Percentiles rank a stretch among this genome's conserved stretches.
These are phyloP conservation scores for Proteles cristata DNA, from an alignment of 2,113 vertebrate genomes.

Conservation along the genomic window DNA sequence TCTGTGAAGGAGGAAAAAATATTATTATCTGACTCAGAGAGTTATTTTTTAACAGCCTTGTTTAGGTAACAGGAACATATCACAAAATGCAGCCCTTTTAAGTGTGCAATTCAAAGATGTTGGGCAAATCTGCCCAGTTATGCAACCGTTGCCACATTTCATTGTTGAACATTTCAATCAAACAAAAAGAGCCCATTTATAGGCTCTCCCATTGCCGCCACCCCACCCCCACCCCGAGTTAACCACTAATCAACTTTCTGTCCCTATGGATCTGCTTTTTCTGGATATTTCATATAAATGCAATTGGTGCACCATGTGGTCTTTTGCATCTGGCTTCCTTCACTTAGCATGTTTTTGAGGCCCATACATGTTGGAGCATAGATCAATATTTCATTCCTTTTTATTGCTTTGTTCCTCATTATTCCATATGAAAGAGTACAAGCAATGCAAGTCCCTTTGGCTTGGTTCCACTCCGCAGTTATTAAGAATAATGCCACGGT, in stretches of 20 bases:
- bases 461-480: background rate
- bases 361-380: too few species aligned
- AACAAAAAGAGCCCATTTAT: background rate
- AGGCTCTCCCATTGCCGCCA: background rate
- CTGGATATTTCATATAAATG: background rate
- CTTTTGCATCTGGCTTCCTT: background rate
- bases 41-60: background rate
- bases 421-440: background rate
- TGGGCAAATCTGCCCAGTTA: background rate
- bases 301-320: too few species aligned
- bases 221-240: background rate
- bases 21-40: background rate
- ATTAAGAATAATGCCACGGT: background rate
- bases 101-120: background rate
- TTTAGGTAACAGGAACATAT: background rate
- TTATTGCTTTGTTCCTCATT: background rate
- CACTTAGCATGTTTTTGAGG: background rate
- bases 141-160: background rate
- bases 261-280: background rate
- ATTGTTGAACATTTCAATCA: background rate
- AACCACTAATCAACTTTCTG: background rate
- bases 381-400: background rate
- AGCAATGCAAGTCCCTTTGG: background rate
- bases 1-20: background rate
- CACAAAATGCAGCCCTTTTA: background rate